phyloP scores from a whole-genome alignment of 2,113 vertebrate genomes.

The Pteronura brasiliensis region DNA sequence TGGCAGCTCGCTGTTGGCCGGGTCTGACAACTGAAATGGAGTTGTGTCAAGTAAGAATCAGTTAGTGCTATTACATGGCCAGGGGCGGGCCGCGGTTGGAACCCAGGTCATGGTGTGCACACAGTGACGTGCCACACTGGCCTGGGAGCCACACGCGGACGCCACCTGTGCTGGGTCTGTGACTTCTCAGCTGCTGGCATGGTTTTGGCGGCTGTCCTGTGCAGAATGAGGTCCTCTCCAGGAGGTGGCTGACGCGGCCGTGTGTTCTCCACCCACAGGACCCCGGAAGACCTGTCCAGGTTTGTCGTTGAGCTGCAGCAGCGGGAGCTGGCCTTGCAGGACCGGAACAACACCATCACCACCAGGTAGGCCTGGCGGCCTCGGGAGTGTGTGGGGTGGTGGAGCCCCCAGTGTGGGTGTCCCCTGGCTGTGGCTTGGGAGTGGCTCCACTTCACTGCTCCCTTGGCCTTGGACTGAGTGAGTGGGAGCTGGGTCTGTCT shows the following conservation, averaged over 20 bases:
- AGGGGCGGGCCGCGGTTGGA: background rate
- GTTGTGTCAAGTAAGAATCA: rapidly evolving
- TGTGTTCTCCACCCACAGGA: constrained; percentile 82
- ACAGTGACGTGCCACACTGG: rapidly evolving
- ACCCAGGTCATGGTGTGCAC: rapidly evolving
- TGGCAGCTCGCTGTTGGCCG: rapidly evolving
- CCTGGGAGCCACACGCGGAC: rapidly evolving
- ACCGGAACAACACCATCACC: constrained; percentile 90
- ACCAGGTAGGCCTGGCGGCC: constrained; percentile 85
- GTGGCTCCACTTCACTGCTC: background rate
- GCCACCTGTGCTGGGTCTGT: rapidly evolving
- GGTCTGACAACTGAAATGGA: background rate
- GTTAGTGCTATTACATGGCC: rapidly evolving
- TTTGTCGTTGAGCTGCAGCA: constrained; percentile 95
- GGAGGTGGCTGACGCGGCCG: background rate
- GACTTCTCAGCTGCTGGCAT: background rate
- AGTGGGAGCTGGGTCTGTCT: background rate
- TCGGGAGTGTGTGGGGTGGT: rapidly evolving
- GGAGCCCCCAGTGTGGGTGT: background rate
- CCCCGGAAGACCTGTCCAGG: constrained; percentile 94
- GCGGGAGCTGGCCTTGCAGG: constrained; percentile 91
- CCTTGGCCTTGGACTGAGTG: background rate
- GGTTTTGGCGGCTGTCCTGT: background rate
- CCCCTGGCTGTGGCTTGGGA: background rate
- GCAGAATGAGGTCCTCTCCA: background rate